Evolutionary conservation across 2,113 vertebrate genomes (phyloP).

Genomic region (Pseudorasbora parva): DNA sequence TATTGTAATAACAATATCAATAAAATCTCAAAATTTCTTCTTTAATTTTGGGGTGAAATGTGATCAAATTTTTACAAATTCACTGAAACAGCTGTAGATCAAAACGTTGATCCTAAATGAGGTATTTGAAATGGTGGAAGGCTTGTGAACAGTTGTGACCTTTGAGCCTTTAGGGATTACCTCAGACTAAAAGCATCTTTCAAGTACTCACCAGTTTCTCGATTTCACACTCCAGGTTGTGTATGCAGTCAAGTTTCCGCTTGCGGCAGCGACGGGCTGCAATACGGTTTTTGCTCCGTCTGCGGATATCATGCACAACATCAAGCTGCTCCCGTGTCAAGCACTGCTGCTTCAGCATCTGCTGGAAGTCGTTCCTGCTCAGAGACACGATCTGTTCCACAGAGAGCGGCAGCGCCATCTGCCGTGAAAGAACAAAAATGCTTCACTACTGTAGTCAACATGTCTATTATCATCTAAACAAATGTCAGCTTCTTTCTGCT

Average conservation of each 20-base stretch:
- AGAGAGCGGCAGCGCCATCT: conserved; percentile 91
- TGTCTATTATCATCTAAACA: neutral
- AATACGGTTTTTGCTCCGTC: conserved; percentile 93
- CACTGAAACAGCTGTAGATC: neutral
- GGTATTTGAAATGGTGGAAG: neutral
- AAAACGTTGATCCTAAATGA: neutral
- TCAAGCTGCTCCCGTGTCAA: conserved; percentile 90
- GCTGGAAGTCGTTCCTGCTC: conserved; percentile 92
- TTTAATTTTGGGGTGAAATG: neutral
- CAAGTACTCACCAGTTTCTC: conserved; percentile 85
- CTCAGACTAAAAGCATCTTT: neutral
- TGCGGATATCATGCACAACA: conserved; percentile 91
- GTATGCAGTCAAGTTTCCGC: conserved; percentile 94
- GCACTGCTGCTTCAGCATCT: conserved; percentile 88
- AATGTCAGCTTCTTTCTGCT: neutral
- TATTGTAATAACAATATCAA: neutral
- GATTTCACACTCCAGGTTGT: conserved; percentile 94
- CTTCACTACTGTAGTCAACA: neutral
- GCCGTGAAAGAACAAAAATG: conserved; percentile 38
- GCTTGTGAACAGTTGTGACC: neutral
- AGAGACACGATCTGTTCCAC: conserved; percentile 87
- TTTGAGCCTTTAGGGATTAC: neutral
- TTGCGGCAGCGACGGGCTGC: conserved; percentile 95
- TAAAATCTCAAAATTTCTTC: neutral
- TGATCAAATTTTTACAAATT: neutral